Conservation (phyloP, 2,113 vertebrate species). For the Sakesphorus luctuosus region DNA sequence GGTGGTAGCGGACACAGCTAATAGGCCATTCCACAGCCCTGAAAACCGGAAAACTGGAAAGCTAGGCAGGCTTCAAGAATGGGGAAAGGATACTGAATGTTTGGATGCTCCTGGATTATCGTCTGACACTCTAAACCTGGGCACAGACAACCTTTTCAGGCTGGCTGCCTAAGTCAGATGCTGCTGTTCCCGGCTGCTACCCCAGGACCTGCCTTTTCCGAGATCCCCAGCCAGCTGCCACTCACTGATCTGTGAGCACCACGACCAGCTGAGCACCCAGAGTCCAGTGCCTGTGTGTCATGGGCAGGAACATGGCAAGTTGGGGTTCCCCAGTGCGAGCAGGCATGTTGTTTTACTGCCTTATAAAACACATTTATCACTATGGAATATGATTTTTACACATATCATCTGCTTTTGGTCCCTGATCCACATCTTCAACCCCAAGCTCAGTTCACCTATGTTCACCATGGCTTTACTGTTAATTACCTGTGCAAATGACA, state of each 20-base stretch:
- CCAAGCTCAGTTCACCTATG: not conserved
- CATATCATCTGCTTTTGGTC: not conserved
- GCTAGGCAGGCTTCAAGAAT: not conserved
- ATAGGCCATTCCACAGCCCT: not conserved
- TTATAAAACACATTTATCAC: not conserved
- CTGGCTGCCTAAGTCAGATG: not conserved
- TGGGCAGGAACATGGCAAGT: not conserved
- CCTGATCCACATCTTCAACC: not conserved
- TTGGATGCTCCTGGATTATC: not conserved
- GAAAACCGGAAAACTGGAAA: not conserved
- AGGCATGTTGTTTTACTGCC: not conserved
- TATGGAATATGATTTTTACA: not conserved
- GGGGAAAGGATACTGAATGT: not conserved
- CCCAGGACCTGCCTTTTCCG: accelerated
- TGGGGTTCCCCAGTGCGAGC: not conserved
- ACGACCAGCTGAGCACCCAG: not conserved
- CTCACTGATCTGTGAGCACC: not conserved
- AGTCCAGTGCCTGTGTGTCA: not conserved
- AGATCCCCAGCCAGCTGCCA: not conserved
- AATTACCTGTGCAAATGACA: constrained; percentile 15
- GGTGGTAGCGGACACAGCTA: not conserved
- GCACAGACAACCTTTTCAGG: not conserved
- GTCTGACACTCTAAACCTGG: not conserved
- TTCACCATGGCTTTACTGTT: not conserved
- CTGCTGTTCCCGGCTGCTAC: not conserved